These are phyloP conservation scores for Megalops atlanticus DNA, from an alignment of 2,113 vertebrate genomes.

Conservation along the genomic window DNA sequence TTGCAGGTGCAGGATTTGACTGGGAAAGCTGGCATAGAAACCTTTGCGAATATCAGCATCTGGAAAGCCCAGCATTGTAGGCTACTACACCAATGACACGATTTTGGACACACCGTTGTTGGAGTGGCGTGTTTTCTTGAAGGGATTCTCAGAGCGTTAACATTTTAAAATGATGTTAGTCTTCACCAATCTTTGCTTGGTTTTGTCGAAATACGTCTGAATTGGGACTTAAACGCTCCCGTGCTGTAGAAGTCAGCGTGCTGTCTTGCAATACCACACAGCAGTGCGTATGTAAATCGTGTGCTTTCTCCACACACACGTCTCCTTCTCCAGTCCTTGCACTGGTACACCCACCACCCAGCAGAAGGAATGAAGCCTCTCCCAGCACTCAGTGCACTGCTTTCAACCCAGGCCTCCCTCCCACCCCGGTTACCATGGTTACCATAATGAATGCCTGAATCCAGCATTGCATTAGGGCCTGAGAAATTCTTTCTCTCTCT, in stretches of 20 bases:
- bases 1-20: too few species aligned
- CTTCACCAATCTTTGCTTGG: too few species aligned
- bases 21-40: neutral
- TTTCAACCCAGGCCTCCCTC: conserved; percentile 65
- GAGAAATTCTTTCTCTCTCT: conserved; percentile 53
- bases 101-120: neutral
- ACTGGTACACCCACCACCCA: conserved; percentile 17
- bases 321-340: neutral
- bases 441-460: conserved; percentile 78
- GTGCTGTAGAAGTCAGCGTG: neutral
- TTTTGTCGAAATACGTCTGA: neutral
- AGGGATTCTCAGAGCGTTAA: too few species aligned
- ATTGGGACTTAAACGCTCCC: neutral
- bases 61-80: too few species aligned
- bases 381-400: conserved; percentile 1
- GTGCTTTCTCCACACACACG: neutral
- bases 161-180: too few species aligned
- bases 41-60: neutral
- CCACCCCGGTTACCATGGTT: conserved; percentile 77
- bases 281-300: neutral
- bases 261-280: neutral
- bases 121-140: neutral
- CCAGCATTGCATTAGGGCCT: conserved; percentile 74
- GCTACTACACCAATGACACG: too few species aligned
- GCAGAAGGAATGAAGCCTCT: conserved; percentile 10